Percentiles rank a stretch among this genome's conserved stretches.
These are phyloP conservation scores for Daubentonia madagascariensis DNA, from an alignment of 2,113 vertebrate species.

Conservation along the genomic window DNA sequence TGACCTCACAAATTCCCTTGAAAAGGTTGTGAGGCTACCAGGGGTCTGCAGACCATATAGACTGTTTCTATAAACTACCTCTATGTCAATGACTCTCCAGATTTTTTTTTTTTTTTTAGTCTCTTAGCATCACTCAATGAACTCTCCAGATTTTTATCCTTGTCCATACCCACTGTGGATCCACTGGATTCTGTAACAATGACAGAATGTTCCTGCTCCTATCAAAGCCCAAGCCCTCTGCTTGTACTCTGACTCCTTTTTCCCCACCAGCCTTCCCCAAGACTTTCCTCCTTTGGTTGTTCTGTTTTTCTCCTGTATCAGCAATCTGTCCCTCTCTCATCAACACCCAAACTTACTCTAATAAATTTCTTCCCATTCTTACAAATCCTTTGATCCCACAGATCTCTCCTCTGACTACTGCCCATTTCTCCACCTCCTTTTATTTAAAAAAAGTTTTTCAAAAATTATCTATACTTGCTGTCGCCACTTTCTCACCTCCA, in stretches of 20 bases:
- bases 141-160: background rate
- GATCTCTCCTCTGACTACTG: background rate
- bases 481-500: background rate
- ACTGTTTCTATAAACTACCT: background rate
- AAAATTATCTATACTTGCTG: background rate
- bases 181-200: background rate
- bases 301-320: background rate
- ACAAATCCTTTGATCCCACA: background rate
- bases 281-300: background rate
- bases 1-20: background rate
- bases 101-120: too few species aligned
- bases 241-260: background rate
- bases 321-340: background rate
- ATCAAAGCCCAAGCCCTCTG: background rate
- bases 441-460: background rate
- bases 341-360: background rate
- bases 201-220: background rate
- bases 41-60: background rate
- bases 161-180: background rate
- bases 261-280: background rate
- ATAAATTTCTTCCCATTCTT: background rate
- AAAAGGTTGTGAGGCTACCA: background rate
- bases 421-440: background rate
- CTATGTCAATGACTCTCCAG: background rate
- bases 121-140: too few species aligned